These are phyloP conservation scores for Diarsia rubi DNA, from an alignment of 2,888 invertebrate genomes.

Conservation along the genomic window DNA sequence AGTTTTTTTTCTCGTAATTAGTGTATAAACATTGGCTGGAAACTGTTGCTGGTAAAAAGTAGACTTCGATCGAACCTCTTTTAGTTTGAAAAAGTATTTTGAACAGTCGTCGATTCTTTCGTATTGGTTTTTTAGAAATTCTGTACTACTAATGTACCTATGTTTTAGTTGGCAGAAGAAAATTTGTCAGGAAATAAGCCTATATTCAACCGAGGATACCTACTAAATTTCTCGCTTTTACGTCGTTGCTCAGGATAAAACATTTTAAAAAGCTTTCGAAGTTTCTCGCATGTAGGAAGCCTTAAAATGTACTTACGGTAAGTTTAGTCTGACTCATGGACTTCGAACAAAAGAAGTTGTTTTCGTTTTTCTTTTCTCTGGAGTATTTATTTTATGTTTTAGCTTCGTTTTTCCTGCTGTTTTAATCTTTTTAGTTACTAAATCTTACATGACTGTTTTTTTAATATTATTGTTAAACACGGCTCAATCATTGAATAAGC, in stretches of 20 bases:
- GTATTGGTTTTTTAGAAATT: conserved; percentile 47
- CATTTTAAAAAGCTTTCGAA: background rate
- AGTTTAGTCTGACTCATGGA: conserved; percentile 2
- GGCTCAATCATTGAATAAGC: background rate
- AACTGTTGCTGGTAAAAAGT: conserved; percentile 53
- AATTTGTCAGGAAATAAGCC: conserved; percentile 29
- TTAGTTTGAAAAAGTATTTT: conserved; percentile 49
- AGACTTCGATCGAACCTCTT: conserved; percentile 49
- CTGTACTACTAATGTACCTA: conserved; percentile 24
- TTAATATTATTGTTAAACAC: background rate
- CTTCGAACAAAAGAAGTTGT: background rate
- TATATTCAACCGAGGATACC: conserved; percentile 16
- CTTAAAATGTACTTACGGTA: conserved; percentile 11
- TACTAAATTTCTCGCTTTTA: conserved; percentile 13
- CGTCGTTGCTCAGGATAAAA: conserved; percentile 16
- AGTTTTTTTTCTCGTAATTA: conserved; percentile 60
- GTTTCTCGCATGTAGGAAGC: conserved; percentile 24
- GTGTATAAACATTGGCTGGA: conserved; percentile 60
- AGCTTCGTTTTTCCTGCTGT: background rate
- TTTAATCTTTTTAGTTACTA: background rate
- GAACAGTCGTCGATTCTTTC: conserved; percentile 51
- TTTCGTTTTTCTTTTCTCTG: background rate
- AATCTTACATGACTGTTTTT: conserved; percentile 2
- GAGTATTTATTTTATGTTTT: conserved; percentile 11
- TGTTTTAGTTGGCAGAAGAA: conserved; percentile 21